A percentile compares a stretch with the other conserved stretches of the same genome.
Conservation (phyloP, 2,113 vertebrate species). For the Cololabis saira region DNA sequence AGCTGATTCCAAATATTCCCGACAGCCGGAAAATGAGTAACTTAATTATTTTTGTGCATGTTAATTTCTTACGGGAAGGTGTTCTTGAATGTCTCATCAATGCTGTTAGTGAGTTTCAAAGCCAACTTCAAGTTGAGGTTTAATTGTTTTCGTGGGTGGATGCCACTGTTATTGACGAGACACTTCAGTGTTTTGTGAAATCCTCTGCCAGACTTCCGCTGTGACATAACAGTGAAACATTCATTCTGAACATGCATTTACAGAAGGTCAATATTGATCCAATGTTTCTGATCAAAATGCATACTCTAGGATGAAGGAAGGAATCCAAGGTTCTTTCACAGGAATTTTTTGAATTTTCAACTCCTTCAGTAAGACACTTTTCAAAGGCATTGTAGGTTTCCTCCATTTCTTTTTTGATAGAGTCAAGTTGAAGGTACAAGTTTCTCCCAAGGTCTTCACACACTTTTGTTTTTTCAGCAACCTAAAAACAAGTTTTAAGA, state of each 20-base stretch:
- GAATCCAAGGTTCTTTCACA: neutral
- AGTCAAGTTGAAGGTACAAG: neutral
- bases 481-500: constrained; percentile 15
- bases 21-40: too few relatives aligned
- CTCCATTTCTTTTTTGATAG: neutral
- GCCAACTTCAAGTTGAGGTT: constrained; percentile 39
- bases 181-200: constrained; percentile 10
- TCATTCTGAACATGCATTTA: neutral
- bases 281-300: neutral
- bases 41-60: neutral
- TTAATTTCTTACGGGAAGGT: constrained; percentile 47
- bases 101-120: constrained; percentile 32
- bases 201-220: rapidly evolving
- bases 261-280: neutral
- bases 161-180: constrained; percentile 16
- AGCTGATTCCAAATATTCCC: neutral
- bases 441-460: neutral
- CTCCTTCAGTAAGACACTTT: constrained; percentile 27
- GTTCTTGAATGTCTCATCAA: constrained; percentile 54
- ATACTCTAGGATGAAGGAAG: neutral
- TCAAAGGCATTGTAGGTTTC: neutral
- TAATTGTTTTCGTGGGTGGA: neutral
- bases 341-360: constrained; percentile 14
- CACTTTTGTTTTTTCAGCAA: neutral
- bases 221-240: neutral